Conservation (phyloP, 2,113 vertebrate species). For the Pleuronectes platessa region DNA sequence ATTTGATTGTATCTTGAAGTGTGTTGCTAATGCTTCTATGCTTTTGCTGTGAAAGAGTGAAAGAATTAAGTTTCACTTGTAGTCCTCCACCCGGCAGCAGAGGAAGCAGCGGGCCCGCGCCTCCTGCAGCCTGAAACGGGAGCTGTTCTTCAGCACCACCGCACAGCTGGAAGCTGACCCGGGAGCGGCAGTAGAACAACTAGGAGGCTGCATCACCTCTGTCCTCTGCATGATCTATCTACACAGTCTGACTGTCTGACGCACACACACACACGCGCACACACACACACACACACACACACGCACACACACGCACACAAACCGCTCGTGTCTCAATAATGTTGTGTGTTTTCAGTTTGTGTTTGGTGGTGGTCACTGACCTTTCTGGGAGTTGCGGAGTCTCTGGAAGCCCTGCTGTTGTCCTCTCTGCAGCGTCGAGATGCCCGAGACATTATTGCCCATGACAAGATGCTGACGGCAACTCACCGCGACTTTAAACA, state of each 20-base stretch:
- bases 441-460: constrained; percentile 71
- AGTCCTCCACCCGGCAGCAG: background rate
- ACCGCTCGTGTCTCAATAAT: no score
- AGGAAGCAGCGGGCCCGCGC: constrained; percentile 11
- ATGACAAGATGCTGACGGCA: constrained; percentile 45
- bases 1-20: no score
- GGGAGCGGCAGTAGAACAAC: background rate
- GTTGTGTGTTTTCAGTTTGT: background rate
- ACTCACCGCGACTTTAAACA: background rate
- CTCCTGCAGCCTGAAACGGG: constrained; percentile 40
- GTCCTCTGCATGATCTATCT: no score
- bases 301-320: no score
- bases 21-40: background rate
- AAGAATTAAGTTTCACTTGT: no score
- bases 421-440: constrained; percentile 39
- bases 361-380: constrained; percentile 41
- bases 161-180: background rate
- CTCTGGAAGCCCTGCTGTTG: constrained; percentile 72
- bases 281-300: no score
- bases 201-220: no score
- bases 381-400: constrained; percentile 73
- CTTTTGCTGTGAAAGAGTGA: background rate
- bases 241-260: background rate
- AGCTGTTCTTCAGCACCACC: constrained; percentile 81
- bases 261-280: no score